Percentiles rank a stretch among this genome's conserved stretches.
Conservation (phyloP, 2,888 invertebrate species). For the Caenorhabditis angaria region DNA sequence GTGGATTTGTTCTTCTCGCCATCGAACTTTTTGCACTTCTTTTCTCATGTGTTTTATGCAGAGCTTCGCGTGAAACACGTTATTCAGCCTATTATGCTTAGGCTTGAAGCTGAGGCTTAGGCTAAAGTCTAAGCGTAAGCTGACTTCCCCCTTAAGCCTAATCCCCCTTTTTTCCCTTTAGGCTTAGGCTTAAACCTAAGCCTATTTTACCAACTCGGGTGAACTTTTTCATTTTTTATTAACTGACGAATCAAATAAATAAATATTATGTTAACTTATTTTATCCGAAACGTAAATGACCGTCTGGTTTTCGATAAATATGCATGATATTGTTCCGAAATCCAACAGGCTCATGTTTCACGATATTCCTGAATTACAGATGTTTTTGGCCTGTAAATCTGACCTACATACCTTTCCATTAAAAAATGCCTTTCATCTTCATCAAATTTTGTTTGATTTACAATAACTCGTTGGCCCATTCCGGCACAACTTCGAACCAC, state of each 20-base stretch:
- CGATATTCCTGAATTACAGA: background rate
- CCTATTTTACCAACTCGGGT: too few species aligned
- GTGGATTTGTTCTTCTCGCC: constrained; percentile 49
- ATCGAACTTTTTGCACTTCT: constrained; percentile 62
- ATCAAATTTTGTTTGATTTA: constrained; percentile 40
- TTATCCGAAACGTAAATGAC: constrained; percentile 50
- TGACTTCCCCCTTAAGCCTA: too few species aligned
- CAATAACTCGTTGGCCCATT: constrained; percentile 15
- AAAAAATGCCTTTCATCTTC: constrained; percentile 30
- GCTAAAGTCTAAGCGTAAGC: too few species aligned
- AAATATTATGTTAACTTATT: background rate
- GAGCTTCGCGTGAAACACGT: constrained; percentile 61
- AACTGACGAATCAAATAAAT: too few species aligned
- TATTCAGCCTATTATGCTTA: constrained; percentile 57
- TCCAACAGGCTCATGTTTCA: constrained; percentile 15
- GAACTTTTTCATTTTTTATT: background rate
- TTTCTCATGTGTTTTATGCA: constrained; percentile 67
- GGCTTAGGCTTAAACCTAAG: too few species aligned
- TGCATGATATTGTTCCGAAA: constrained; percentile 45
- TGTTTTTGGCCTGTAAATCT: background rate
- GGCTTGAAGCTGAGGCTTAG: background rate
- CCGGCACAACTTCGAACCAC: constrained; percentile 35
- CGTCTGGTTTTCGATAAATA: constrained; percentile 39
- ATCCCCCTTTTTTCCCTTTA: too few species aligned
- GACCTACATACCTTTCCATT: background rate